phyloP scores from a whole-genome alignment of 2,888 invertebrate species.

The Spodoptera picta region DNA sequence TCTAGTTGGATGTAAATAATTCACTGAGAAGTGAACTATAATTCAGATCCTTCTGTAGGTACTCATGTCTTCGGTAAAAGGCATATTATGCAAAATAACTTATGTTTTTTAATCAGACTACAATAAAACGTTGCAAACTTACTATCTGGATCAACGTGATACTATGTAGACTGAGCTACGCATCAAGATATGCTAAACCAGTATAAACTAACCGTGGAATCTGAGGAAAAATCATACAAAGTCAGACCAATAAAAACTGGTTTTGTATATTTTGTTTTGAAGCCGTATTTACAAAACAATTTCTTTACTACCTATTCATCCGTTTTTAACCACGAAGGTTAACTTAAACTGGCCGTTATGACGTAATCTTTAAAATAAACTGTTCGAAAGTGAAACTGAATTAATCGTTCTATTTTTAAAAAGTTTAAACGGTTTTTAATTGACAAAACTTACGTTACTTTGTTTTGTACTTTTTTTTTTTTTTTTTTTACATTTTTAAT shows the following conservation, averaged over 20 bases:
- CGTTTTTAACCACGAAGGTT: slow-evolving; percentile 54
- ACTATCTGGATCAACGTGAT: slow-evolving; percentile 34
- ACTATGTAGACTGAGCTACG: slow-evolving; percentile 9
- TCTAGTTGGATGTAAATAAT: too few species aligned
- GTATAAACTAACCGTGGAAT: too few species aligned
- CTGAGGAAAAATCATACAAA: too few species aligned
- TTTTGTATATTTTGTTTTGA: too few species aligned
- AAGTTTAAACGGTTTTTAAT: slow-evolving; percentile 72
- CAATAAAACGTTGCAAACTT: slow-evolving; percentile 6
- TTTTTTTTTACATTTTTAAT: slow-evolving; percentile 50
- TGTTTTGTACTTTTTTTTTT: too few species aligned
- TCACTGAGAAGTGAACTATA: too few species aligned
- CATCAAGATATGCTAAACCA: too few species aligned
- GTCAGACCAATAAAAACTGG: too few species aligned
- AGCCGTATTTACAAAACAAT: slow-evolving; percentile 12
- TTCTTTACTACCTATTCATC: slow-evolving; percentile 54
- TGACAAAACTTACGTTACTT: slow-evolving; percentile 58
- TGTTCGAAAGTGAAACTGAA: slow-evolving; percentile 70
- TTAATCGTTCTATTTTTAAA: slow-evolving; percentile 74
- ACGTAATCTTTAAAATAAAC: slow-evolving; percentile 58
- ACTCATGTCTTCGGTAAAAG: neutral
- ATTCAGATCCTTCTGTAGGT: too few species aligned
- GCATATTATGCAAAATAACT: slow-evolving; percentile 1
- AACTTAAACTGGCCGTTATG: slow-evolving; percentile 43
- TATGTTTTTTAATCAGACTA: slow-evolving; percentile 9